Evolutionary conservation across 2,888 invertebrate species (phyloP).

Genomic region (Agrenia bidenticulata): DNA sequence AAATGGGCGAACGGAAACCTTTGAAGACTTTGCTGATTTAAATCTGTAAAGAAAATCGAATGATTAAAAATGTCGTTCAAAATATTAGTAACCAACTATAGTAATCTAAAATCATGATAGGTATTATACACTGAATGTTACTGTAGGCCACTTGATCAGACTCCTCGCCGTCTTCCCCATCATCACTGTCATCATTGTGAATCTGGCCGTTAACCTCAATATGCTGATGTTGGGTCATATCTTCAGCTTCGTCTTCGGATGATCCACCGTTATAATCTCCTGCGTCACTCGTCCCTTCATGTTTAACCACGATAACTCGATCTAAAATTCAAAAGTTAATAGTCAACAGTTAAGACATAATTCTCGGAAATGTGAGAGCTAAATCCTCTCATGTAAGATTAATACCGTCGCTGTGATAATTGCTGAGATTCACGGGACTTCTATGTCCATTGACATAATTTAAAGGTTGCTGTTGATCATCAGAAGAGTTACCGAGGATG

Average conservation of each 20-base stretch:
- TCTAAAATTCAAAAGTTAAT: too few species aligned
- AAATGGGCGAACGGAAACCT: constrained; percentile 39
- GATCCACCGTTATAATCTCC: neutral
- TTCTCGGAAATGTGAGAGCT: too few species aligned
- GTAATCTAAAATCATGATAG: neutral
- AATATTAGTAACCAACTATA: neutral
- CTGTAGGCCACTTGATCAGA: constrained; percentile 16
- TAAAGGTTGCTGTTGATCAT: neutral
- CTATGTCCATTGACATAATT: constrained; percentile 4
- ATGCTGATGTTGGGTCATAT: too few species aligned
- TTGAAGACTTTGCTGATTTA: constrained; percentile 23
- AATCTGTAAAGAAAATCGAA: constrained; percentile 8
- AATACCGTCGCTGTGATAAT: neutral
- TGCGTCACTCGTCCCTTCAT: neutral
- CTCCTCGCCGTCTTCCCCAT: constrained; percentile 22
- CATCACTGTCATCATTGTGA: constrained; percentile 23
- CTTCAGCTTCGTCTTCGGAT: too few species aligned
- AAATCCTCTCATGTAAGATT: too few species aligned
- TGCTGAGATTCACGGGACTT: constrained; percentile 5
- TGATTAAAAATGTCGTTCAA: neutral
- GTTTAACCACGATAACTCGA: too few species aligned
- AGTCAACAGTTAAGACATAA: too few species aligned
- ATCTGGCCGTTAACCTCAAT: neutral
- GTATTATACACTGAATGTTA: constrained; percentile 13
- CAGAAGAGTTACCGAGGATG: constrained; percentile 21